phyloP scores from a whole-genome alignment of 2,113 vertebrate genomes.

The Ranitomeya imitator region DNA sequence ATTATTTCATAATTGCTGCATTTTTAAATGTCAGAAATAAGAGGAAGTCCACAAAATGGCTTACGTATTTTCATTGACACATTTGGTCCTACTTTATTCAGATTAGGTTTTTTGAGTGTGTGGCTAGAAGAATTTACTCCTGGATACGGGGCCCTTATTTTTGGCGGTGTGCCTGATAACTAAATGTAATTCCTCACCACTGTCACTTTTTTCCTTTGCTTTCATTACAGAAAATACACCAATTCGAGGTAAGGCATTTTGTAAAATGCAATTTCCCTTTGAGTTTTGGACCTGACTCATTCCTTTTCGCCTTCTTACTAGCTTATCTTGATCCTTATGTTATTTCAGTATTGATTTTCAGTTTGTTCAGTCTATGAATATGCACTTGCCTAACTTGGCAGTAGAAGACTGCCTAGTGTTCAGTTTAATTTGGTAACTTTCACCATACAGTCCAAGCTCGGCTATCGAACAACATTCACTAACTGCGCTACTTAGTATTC shows the following conservation, averaged over 20 bases:
- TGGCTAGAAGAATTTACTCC: slow-evolving; percentile 57
- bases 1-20: neutral
- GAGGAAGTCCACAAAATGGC: slow-evolving; percentile 1
- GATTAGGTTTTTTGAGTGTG: neutral
- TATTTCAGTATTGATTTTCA: neutral
- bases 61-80: neutral
- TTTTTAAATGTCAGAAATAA: neutral
- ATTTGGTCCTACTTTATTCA: too few relatives aligned
- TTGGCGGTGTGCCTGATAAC: slow-evolving; percentile 63
- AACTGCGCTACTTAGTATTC: neutral
- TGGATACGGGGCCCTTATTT: slow-evolving; percentile 64
- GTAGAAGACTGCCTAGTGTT: neutral
- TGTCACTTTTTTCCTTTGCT: slow-evolving; percentile 74
- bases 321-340: neutral
- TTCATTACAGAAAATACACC: slow-evolving; percentile 95
- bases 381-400: neutral
- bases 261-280: slow-evolving; percentile 64
- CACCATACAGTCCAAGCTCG: neutral
- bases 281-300: slow-evolving; percentile 62
- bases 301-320: slow-evolving; percentile 54
- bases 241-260: slow-evolving; percentile 92
- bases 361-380: neutral
- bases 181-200: slow-evolving; percentile 65
- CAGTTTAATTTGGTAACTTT: neutral
- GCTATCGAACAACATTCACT: neutral